Percentiles rank a stretch among this genome's conserved stretches.
phyloP scores from a whole-genome alignment of 2,888 invertebrate genomes.

The Aricia artaxerxes region DNA sequence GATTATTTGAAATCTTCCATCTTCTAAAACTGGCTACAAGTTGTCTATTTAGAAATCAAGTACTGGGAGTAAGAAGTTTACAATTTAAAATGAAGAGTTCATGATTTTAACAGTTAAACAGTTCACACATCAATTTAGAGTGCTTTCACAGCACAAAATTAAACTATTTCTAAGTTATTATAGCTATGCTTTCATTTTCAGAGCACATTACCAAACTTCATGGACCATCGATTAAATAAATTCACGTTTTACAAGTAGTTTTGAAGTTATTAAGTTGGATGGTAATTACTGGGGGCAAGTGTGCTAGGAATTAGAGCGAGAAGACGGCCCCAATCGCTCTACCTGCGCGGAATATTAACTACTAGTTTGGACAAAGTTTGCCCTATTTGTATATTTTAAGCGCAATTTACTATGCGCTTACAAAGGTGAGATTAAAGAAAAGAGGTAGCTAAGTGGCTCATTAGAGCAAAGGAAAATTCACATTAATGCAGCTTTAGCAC shows the following conservation, averaged over 20 bases:
- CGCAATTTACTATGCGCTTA: not conserved
- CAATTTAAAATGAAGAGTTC: no score
- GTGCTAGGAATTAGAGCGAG: constrained; percentile 40
- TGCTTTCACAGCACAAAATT: no score
- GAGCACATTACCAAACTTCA: constrained; percentile 52
- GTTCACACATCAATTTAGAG: no score
- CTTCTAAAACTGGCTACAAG: not conserved
- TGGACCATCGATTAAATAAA: constrained; percentile 62
- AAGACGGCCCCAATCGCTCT: constrained; percentile 35
- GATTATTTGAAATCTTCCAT: constrained; percentile 9
- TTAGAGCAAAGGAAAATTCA: not conserved
- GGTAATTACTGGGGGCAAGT: constrained; percentile 44
- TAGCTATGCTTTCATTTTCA: no score
- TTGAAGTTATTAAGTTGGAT: constrained; percentile 56
- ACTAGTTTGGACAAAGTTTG: constrained; percentile 18
- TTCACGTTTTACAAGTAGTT: constrained; percentile 64
- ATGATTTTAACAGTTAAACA: no score
- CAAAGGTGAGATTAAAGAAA: not conserved
- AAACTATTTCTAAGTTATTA: no score
- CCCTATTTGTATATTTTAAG: constrained; percentile 13
- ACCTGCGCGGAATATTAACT: constrained; percentile 34
- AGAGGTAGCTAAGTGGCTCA: not conserved
- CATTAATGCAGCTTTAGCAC: not conserved
- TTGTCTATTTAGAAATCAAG: no score
- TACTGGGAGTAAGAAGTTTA: no score